Base-by-base conservation (phyloP, 2,113 vertebrate genomes). In the Lepus timidus region DNA sequence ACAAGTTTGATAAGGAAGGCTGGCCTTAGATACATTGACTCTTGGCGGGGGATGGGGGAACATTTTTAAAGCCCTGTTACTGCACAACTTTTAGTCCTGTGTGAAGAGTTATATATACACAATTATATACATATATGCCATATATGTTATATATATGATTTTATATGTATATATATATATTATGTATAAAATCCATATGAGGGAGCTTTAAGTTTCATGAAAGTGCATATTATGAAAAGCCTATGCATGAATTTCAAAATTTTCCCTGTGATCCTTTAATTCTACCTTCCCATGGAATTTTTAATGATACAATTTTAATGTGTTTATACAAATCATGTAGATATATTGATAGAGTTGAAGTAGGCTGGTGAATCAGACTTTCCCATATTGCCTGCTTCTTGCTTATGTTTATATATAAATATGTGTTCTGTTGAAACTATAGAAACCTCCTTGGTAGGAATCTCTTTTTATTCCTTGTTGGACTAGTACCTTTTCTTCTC, bases 371-470 rank as follows among this genome's bases (percentile, higher is more conserved):
- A 90, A 71, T 44, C 81, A 65, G 61, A 67, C 23, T 76, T 39
- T 13, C 80, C 68, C 9, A 85, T 29, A 51, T 94, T 82, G 20
- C 17, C 36, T 92, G n/a, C 55, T 44, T 92, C 93, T 89, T 86
- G 64, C 22, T 49, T 55, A 76, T 27, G 27, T 79, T 80, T 80
- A 70, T 49, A 31, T 81, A 14, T 49, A 74, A 79, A 88, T 86
- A 13, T 70, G 6, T 91, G 16, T 90, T 82, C n/a, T 64, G 23
- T 55, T 87, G 36, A 82, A 96, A 87, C 52, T 74, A 27, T 36
- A 62, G 62, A 84, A 22, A 16, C 93, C 81, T 91, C 64, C 44
- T 94, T 94, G 58, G 58, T 91, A 87, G 93, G 95, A 96, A 86
- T 86, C 36, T 82, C 1, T 2, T 65, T 96, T 85, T 70, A 58